These are phyloP conservation scores for Sciurus niger DNA, from an alignment of 2,113 vertebrate genomes.

Conservation along the genomic window DNA sequence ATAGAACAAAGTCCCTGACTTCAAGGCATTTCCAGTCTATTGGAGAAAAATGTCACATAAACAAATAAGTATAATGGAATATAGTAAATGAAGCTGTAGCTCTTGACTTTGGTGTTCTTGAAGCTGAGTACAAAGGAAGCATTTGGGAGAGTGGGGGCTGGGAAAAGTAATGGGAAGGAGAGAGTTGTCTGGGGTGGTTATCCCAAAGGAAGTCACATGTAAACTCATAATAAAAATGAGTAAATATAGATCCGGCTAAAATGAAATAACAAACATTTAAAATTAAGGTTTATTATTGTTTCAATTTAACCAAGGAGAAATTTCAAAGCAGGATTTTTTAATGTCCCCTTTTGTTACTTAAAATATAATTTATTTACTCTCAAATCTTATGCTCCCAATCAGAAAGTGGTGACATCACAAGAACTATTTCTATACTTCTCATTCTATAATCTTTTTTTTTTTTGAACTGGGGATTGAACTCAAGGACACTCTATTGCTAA, in stretches of 20 bases:
- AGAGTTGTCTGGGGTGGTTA: background rate
- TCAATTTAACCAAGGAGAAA: background rate
- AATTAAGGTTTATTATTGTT: slow-evolving; percentile 41
- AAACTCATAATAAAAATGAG: slow-evolving; percentile 44
- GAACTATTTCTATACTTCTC: slow-evolving; percentile 44
- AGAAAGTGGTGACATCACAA: background rate
- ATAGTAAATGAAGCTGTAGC: slow-evolving; percentile 19
- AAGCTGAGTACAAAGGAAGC: background rate
- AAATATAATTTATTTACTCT: background rate
- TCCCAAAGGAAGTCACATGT: background rate
- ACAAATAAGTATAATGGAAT: slow-evolving; percentile 36
- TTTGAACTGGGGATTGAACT: too few relatives aligned
- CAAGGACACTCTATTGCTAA: too few relatives aligned
- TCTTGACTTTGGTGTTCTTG: slow-evolving; percentile 50
- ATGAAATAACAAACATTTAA: slow-evolving; percentile 44
- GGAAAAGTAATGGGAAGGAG: slow-evolving; percentile 22
- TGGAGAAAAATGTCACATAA: slow-evolving; percentile 58
- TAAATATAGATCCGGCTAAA: background rate
- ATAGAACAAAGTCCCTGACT: slow-evolving; percentile 44
- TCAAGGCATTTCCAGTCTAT: slow-evolving; percentile 43
- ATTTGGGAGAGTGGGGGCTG: background rate
- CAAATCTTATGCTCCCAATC: slow-evolving; percentile 5
- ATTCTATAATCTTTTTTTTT: background rate
- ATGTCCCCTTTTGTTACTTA: background rate
- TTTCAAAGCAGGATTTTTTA: background rate